phyloP scores from a whole-genome alignment of 2,113 vertebrate species.

The Hypocryptadius cinnamomeus region DNA sequence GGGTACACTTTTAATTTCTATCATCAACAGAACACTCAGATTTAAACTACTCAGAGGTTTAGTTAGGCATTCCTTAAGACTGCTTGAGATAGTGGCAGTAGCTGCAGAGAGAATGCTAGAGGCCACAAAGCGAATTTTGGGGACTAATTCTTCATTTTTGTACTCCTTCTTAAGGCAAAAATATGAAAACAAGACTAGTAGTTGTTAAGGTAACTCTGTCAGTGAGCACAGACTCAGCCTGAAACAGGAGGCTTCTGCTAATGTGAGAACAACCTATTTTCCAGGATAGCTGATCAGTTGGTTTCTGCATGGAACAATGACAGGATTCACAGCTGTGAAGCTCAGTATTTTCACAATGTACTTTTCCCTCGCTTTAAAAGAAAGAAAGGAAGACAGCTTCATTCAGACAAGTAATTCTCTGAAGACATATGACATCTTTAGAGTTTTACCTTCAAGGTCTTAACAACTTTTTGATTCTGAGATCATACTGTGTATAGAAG shows the following conservation, averaged over 20 bases:
- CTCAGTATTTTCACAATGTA: neutral
- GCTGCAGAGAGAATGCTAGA: neutral
- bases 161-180: neutral
- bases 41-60: neutral
- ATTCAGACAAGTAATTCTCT: neutral
- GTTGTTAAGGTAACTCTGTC: neutral
- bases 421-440: neutral
- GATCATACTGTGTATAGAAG: neutral
- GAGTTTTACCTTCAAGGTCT: neutral
- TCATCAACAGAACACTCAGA: neutral
- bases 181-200: neutral
- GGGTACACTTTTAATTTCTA: neutral
- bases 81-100: neutral
- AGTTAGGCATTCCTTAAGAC: neutral
- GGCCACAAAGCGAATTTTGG: neutral
- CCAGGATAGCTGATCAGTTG: neutral
- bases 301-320: neutral
- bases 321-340: neutral
- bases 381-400: neutral
- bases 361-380: neutral
- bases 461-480: constrained; percentile 2
- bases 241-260: neutral
- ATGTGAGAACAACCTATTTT: neutral
- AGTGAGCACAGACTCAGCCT: neutral
- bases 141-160: neutral